Evolutionary conservation across 2,888 invertebrate genomes (phyloP).

Genomic region (Pogonocherus hispidulus): DNA sequence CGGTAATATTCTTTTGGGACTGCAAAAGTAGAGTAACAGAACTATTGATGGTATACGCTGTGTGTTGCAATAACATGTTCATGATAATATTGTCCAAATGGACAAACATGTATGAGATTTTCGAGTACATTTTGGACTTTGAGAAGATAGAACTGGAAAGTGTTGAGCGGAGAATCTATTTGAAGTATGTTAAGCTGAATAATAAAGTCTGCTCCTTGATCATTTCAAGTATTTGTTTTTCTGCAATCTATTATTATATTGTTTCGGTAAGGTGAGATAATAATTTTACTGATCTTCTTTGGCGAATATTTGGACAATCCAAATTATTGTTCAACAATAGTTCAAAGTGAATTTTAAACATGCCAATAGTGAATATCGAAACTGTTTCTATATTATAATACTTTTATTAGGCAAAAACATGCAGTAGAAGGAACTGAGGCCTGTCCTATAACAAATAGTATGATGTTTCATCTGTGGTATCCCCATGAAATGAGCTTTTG

Average conservation of each 20-base stretch:
- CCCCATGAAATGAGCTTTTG: constrained; percentile 22
- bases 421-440: constrained; percentile 9
- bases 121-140: constrained; percentile 26
- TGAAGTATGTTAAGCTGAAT: constrained; percentile 27
- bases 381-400: no score
- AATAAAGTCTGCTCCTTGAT: constrained; percentile 15
- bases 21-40: constrained; percentile 33
- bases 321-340: no score
- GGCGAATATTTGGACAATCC: no score
- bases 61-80: constrained; percentile 24
- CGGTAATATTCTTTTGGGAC: constrained; percentile 7
- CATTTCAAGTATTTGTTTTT: no score
- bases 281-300: no score
- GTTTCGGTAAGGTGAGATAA: no score
- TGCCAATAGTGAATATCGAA: no score
- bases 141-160: constrained; percentile 23
- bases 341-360: no score
- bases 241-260: no score
- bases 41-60: constrained; percentile 29
- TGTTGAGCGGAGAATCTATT: constrained; percentile 23
- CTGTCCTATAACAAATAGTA: constrained; percentile 29
- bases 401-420: constrained; percentile 11
- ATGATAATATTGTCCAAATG: constrained; percentile 31
- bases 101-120: constrained; percentile 2
- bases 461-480: constrained; percentile 36